These are phyloP conservation scores for Sebastes trivittatus DNA, from an alignment of 2,797 vertebrate genomes.

Conservation along the genomic window DNA sequence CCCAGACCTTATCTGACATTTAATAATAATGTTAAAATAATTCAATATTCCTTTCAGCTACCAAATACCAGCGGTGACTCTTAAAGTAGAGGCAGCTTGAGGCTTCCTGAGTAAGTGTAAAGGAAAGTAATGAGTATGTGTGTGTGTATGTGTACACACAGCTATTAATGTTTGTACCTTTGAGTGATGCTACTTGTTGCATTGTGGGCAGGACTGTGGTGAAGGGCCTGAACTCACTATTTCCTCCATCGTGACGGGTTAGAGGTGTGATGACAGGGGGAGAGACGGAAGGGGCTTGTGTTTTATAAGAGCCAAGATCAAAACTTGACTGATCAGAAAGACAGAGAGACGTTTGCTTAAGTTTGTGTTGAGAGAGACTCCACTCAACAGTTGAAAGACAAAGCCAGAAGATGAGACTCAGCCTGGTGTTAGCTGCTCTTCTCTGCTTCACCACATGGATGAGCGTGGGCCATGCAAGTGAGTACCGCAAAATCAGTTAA, in stretches of 20 bases:
- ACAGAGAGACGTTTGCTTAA: no score
- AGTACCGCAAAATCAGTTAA: constrained; percentile 28
- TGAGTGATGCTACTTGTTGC: constrained; percentile 2
- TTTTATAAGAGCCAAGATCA: constrained; percentile 6
- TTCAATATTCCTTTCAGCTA: not conserved
- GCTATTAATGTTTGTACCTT: not conserved
- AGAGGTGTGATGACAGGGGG: not conserved
- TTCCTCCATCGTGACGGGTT: constrained; percentile 39
- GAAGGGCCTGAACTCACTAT: constrained; percentile 24
- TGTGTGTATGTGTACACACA: not conserved
- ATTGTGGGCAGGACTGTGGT: constrained; percentile 42
- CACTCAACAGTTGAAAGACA: not conserved
- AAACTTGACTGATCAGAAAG: not conserved
- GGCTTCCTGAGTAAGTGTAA: constrained; percentile 9
- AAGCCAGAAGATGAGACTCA: constrained; percentile 49
- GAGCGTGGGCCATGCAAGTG: constrained; percentile 45
- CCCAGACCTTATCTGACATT: not conserved
- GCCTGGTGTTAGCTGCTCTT: constrained; percentile 21
- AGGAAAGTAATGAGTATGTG: constrained; percentile 6
- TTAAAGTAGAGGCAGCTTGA: not conserved
- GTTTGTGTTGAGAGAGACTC: not conserved
- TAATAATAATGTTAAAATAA: not conserved
- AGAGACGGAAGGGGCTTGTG: not conserved
- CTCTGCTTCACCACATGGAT: constrained; percentile 52
- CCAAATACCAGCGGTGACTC: not conserved